Percentiles rank a stretch among this genome's conserved stretches.
Evolutionary conservation across 2,888 invertebrate species (phyloP).

Genomic region (Leptogaster cylindrica): DNA sequence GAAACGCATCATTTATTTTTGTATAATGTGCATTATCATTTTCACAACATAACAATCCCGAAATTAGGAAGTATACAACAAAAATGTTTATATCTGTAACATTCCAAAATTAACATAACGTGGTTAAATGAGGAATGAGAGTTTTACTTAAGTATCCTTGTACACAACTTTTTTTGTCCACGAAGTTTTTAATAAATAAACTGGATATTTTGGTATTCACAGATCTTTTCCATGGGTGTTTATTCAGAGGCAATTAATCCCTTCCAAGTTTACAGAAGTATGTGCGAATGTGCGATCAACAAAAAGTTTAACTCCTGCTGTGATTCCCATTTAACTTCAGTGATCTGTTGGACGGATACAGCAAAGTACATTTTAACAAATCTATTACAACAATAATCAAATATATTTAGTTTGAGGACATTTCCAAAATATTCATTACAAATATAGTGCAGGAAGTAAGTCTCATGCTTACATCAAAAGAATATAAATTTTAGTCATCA

Average conservation of each 20-base stretch:
- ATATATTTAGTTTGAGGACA: background rate
- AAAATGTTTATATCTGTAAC: background rate
- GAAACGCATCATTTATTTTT: background rate
- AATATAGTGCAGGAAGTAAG: constrained; percentile 6
- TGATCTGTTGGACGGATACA: constrained; percentile 23
- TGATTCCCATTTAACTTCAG: background rate
- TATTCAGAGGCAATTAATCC: too few species aligned
- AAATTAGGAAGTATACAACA: constrained; percentile 6
- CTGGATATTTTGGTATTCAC: too few species aligned
- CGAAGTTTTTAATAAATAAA: too few species aligned
- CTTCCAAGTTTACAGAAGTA: too few species aligned
- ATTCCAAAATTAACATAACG: constrained; percentile 2
- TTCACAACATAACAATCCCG: constrained; percentile 11
- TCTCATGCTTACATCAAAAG: constrained; percentile 5
- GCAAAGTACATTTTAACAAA: constrained; percentile 1
- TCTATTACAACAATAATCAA: background rate
- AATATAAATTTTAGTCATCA: constrained; percentile 14
- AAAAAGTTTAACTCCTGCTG: too few species aligned
- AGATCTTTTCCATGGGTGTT: too few species aligned
- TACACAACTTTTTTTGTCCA: too few species aligned
- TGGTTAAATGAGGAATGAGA: too few species aligned
- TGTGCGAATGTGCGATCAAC: too few species aligned
- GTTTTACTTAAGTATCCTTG: too few species aligned
- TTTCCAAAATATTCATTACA: background rate
- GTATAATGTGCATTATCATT: constrained; percentile 4